Evolutionary conservation across 1,140 invertebrate genomes (phyloP), one percentile per base, ranked within the genome.

Genomic region (Leptestheria dahalacensis): DNA sequence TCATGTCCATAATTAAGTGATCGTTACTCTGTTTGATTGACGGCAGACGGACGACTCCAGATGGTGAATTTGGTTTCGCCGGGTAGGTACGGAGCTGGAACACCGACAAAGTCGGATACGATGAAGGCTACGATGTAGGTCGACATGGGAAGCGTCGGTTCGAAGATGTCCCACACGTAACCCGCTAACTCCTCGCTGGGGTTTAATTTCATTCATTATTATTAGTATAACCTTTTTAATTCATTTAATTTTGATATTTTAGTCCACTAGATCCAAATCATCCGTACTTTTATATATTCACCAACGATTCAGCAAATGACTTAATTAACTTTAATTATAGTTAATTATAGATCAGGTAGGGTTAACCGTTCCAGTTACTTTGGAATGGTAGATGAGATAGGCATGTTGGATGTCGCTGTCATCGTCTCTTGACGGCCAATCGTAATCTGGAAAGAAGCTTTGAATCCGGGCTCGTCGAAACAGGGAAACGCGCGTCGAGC

Each of bases 401-500:
- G 82, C 88, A 91, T 93, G 66, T 96, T 97, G 61, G 87, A 89
- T 6, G 94, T 72, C 0, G 83, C 77, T 0, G 73, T 81, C 66
- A 81, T 82, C 6, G 78, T 74, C 51, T 77, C 73, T 33, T 79
- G 71, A 62, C 77, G 62, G 10, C 73, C 70, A 1, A 82, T 57
- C 2, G 71, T 71, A 41, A 78, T 70, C 29, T 67, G 67, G 64
- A 79, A 81, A 20, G 67, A 74, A 0, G 78, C 75, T 73, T 95
- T 96, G 62, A 86, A 80, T 1, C 73, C 77, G 0, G 92, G 91
- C 68, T 95, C 89, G 70, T 97, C 91, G 71, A 94, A 92, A 68
- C 91, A 94, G 0, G 93, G 93, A 69, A 96, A 95, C 52, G 91
- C 78, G 26, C 79, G 78, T 23, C 88, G 75, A 0, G 91, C 91